A percentile compares a stretch with the other conserved stretches of the same genome.
phyloP scores from a whole-genome alignment of 2,888 invertebrate species.

The Apantesis nais region DNA sequence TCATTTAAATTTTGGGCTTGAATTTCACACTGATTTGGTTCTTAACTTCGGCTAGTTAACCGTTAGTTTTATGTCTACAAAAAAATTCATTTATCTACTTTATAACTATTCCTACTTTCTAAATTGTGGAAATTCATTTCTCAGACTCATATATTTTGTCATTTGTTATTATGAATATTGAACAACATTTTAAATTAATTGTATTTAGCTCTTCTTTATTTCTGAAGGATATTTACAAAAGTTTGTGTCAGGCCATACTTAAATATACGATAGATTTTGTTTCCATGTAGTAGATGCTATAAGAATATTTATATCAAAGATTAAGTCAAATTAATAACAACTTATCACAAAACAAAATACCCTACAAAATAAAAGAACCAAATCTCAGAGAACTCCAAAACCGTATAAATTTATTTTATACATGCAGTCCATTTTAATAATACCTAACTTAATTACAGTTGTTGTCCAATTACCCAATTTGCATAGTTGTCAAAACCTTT shows the following conservation, averaged over 20 bases:
- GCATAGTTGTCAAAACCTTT: constrained; percentile 40
- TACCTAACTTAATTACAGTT: constrained; percentile 35
- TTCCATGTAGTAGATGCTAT: background rate
- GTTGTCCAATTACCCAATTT: constrained; percentile 33
- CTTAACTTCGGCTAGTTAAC: background rate
- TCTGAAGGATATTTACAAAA: background rate
- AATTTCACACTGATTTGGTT: background rate
- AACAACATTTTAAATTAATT: too few species aligned
- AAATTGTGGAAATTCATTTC: too few species aligned
- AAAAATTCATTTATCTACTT: too few species aligned
- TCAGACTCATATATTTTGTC: too few species aligned
- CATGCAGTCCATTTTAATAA: constrained; percentile 19
- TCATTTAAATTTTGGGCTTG: background rate
- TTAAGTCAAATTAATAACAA: background rate
- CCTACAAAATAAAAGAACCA: background rate
- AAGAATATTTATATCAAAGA: background rate
- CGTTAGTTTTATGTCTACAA: too few species aligned
- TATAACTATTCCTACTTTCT: too few species aligned
- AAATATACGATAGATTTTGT: background rate
- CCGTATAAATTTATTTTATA: constrained; percentile 4
- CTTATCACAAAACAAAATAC: background rate
- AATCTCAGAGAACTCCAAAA: constrained; percentile 5
- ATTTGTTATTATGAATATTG: too few species aligned
- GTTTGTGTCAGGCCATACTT: too few species aligned
- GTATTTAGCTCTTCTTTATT: background rate